Conservation (phyloP, 2,113 vertebrate genomes). For the Zapus hudsonius region DNA sequence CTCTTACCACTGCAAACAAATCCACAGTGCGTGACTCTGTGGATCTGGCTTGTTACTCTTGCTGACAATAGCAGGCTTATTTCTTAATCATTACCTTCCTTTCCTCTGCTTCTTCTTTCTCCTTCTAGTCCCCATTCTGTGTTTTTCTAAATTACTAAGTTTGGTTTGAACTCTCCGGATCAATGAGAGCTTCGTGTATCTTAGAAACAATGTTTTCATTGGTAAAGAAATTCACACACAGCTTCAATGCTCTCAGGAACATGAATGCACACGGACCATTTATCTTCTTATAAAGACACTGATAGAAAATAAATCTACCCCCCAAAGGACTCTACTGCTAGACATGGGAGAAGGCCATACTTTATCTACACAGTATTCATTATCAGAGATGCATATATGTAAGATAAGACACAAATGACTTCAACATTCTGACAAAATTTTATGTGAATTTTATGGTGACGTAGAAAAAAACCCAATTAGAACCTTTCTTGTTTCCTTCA, state of each 20-base stretch:
- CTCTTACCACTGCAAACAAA: too few relatives aligned
- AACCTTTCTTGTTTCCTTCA: neutral
- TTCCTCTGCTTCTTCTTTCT: neutral
- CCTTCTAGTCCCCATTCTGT: neutral
- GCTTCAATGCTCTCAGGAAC: neutral
- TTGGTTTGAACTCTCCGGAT: constrained; percentile 35
- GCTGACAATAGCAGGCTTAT: neutral
- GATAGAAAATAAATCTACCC: neutral
- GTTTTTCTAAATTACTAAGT: neutral
- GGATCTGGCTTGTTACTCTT: too few relatives aligned
- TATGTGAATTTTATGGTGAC: neutral
- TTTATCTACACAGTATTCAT: neutral
- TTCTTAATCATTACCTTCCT: neutral
- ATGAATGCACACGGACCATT: neutral
- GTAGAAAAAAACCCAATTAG: neutral
- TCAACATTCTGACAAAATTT: neutral
- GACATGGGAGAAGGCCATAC: neutral
- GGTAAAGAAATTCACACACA: neutral
- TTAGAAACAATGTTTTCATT: neutral
- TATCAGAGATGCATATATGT: neutral
- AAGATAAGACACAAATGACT: neutral
- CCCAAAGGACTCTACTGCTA: neutral
- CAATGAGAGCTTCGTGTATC: neutral
- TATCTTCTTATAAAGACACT: neutral
- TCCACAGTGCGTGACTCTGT: too few relatives aligned